These are phyloP conservation scores for Saturnia japonica DNA, from an alignment of 2,888 invertebrate species.

Conservation along the genomic window DNA sequence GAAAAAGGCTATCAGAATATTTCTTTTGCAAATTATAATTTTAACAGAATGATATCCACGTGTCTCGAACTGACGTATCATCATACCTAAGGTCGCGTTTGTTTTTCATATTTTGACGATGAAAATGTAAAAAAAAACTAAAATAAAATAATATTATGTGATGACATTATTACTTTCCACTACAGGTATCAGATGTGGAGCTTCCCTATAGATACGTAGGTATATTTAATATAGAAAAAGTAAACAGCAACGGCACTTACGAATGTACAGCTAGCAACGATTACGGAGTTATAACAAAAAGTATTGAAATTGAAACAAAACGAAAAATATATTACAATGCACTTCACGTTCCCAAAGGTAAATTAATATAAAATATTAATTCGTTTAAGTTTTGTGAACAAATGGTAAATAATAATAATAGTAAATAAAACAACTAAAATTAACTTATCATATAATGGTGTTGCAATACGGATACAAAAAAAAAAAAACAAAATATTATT, in stretches of 20 bases:
- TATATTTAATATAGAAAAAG: constrained; percentile 41
- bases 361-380: not conserved
- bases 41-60: too few relatives aligned
- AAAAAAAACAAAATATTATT: too few relatives aligned
- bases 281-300: constrained; percentile 29
- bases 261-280: constrained; percentile 50
- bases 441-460: too few relatives aligned
- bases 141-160: not conserved
- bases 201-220: constrained; percentile 52
- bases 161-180: not conserved
- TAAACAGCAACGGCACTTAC: constrained; percentile 41
- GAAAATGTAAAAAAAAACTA: not conserved
- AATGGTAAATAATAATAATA: too few relatives aligned
- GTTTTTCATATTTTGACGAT: not conserved
- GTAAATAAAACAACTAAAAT: too few relatives aligned
- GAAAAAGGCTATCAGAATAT: too few relatives aligned
- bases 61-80: too few relatives aligned
- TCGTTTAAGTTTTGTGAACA: too few relatives aligned
- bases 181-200: constrained; percentile 40
- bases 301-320: constrained; percentile 35
- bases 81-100: not conserved
- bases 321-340: constrained; percentile 34
- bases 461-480: too few relatives aligned
- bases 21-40: too few relatives aligned
- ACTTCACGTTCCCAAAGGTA: constrained; percentile 41